These are phyloP conservation scores for Scaptomyza parva DNA, from an alignment of 2,888 invertebrate species.

Conservation along the genomic window DNA sequence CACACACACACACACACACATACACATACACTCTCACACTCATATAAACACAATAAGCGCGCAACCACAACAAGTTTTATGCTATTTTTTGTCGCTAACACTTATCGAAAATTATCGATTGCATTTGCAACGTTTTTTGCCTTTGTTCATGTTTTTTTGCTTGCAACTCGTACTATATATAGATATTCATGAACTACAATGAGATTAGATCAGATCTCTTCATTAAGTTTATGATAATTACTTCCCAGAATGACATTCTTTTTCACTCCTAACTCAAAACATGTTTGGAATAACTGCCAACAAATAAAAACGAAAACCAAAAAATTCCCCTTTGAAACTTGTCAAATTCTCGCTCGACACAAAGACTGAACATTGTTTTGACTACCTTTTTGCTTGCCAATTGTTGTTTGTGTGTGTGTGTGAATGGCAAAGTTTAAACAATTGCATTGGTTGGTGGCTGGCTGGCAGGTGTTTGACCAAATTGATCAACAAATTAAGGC, in stretches of 20 bases:
- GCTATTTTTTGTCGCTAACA: conserved; percentile 17
- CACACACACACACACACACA: conserved; percentile 22
- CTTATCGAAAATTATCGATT: conserved; percentile 45
- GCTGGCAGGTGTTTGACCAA: conserved; percentile 33
- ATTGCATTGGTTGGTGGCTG: conserved; percentile 45
- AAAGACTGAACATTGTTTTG: conserved; percentile 1
- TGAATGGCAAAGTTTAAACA: conserved; percentile 73
- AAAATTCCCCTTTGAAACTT: neutral
- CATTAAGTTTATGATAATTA: neutral
- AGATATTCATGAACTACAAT: conserved; percentile 31
- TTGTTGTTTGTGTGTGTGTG: conserved; percentile 22
- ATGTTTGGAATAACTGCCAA: conserved; percentile 7
- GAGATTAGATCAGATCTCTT: neutral
- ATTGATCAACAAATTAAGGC: conserved; percentile 57
- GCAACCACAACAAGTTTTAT: conserved; percentile 33
- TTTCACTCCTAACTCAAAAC: conserved; percentile 9
- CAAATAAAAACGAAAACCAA: neutral
- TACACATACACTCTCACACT: conserved; percentile 1
- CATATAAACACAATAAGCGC: conserved; percentile 6
- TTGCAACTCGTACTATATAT: conserved; percentile 10
- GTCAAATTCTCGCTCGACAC: neutral
- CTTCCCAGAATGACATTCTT: conserved; percentile 18
- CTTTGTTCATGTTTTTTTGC: conserved; percentile 2
- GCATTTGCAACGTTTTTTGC: conserved; percentile 23
- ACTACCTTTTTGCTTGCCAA: neutral